Base-by-base conservation (phyloP, 2,888 invertebrate species). In the Parnassius glacialis region DNA sequence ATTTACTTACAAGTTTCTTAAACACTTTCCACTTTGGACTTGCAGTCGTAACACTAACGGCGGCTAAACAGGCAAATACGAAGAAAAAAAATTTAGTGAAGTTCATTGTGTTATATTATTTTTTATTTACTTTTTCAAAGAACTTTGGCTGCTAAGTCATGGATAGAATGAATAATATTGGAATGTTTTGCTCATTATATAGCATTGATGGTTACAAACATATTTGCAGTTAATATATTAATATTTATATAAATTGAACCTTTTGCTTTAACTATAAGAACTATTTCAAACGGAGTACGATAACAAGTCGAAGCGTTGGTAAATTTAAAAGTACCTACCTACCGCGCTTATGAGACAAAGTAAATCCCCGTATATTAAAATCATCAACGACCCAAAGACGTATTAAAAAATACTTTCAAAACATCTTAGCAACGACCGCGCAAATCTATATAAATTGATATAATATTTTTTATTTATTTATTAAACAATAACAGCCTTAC, bases 1-100 rank as follows among this genome's bases (percentile, higher is more conserved):
- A 25, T 25, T 7, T 9, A 70, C 70, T 68, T 70, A 78, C 77
- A 65, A 78, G 62, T 68, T 74, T 75, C 59, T 75, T 77, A 41
- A 75, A 77, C 0, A 70, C 64, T 34, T 73, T 78, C 74, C 75
- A 78, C 52, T 67, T 70, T 0, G 76, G 75, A 7, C 71, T 70
- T 0, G 70, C 73, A 10, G 65, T 59, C 9, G 72, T 72, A n/a
- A 67, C 52, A 9, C 67, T 61, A 41, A 73, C n/a, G 12, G 68
- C 69, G 47, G 73, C 42, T 10, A 75, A 52, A 48, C 68, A 71
- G 13, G 71, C 67, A 56, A 76, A 66, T 1, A 76, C 56, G 59
- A 76, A 68, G 48, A 74, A 70, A 0, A 77, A 68, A 34, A 75
- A 62, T 50, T 68, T 73, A 3, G 65, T 43, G 60, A 80, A 80